Evolutionary conservation across 2,797 vertebrate species (phyloP).

Genomic region (Cryptoprocta ferox): DNA sequence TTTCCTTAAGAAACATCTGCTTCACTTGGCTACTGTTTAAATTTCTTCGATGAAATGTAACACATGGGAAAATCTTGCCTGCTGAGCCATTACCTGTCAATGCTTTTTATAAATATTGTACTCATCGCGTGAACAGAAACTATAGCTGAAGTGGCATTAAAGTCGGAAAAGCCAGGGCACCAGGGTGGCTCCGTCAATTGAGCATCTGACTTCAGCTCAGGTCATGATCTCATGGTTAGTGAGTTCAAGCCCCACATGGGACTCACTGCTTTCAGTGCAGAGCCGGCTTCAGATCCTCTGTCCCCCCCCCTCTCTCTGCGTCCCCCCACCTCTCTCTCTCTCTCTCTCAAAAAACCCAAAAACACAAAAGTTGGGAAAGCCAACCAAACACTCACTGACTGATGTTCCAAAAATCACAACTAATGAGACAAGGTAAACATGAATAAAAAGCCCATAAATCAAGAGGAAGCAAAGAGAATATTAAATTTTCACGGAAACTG

Average conservation of each 20-base stretch:
- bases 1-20: constrained; percentile 7
- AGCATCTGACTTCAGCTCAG: no score
- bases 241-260: no score
- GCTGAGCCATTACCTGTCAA: not conserved
- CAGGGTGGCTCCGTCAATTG: no score
- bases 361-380: not conserved
- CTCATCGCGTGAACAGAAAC: not conserved
- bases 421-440: not conserved
- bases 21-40: constrained; percentile 39
- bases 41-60: constrained; percentile 48
- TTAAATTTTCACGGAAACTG: constrained; percentile 5
- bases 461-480: not conserved
- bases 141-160: not conserved
- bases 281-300: no score
- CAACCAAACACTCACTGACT: not conserved
- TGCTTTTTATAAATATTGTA: not conserved
- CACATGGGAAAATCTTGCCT: not conserved
- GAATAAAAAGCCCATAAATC: constrained; percentile 11
- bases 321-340: no score
- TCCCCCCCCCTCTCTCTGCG: no score
- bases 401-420: constrained; percentile 28
- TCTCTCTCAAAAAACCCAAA: no score
- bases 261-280: no score
- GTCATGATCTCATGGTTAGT: no score
- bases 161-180: not conserved